Percentiles rank a stretch among this genome's conserved stretches.
Evolutionary conservation across 2,113 vertebrate species (phyloP).

Genomic region (Xiphophorus maculatus): DNA sequence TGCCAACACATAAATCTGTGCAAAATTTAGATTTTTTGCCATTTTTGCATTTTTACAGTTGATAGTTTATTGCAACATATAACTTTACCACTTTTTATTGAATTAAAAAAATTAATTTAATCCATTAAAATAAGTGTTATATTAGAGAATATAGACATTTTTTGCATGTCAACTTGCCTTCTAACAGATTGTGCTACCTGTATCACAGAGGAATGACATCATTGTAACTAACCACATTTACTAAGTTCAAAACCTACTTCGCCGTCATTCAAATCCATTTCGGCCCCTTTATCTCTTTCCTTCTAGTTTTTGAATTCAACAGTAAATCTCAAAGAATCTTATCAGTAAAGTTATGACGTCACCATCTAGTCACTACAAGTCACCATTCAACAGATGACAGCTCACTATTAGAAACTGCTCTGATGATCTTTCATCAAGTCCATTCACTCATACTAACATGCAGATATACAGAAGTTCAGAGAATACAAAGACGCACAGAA

Average conservation of each 20-base stretch:
- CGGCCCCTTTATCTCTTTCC: constrained; percentile 26
- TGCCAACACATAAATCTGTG: background rate
- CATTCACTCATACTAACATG: constrained; percentile 58
- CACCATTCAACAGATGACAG: constrained; percentile 61
- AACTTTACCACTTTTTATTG: background rate
- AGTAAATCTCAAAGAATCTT: constrained; percentile 54
- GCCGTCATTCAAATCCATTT: constrained; percentile 23
- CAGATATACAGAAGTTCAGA: constrained; percentile 59
- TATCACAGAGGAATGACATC: constrained; percentile 46
- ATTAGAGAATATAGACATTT: background rate
- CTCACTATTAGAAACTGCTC: constrained; percentile 51
- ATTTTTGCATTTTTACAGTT: no score
- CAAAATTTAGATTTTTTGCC: no score
- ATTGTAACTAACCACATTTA: constrained; percentile 21
- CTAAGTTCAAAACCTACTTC: constrained; percentile 39
- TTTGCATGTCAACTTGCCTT: constrained; percentile 9
- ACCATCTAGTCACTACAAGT: constrained; percentile 55
- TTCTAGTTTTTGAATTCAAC: constrained; percentile 30
- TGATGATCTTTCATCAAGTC: constrained; percentile 59
- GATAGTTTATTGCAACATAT: background rate
- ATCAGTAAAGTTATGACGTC: constrained; percentile 66
- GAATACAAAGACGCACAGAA: constrained; percentile 51
- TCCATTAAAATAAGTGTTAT: background rate
- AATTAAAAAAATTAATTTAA: background rate
- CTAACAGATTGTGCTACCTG: constrained; percentile 30